These are phyloP conservation scores for Scotopteryx bipunctaria DNA, from an alignment of 2,888 invertebrate species.

Conservation along the genomic window DNA sequence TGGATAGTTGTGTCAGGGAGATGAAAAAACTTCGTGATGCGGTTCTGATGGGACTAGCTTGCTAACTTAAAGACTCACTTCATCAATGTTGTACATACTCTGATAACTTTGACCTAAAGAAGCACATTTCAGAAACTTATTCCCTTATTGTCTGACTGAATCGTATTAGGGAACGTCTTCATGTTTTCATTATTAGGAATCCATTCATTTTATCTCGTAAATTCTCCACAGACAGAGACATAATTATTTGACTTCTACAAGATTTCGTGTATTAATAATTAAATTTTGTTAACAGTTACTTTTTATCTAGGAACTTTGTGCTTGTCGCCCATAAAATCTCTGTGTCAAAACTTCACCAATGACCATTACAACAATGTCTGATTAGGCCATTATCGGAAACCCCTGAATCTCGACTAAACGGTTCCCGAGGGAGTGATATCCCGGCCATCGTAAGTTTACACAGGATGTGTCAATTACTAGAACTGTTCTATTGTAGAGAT, in stretches of 20 bases:
- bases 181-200: background rate
- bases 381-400: conserved; percentile 31
- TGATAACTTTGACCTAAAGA: background rate
- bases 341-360: conserved; percentile 1
- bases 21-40: conserved; percentile 23
- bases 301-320: no score
- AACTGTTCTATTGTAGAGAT: conserved; percentile 1
- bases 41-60: conserved; percentile 16
- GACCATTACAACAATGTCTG: conserved; percentile 17
- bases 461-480: conserved; percentile 30
- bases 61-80: conserved; percentile 3
- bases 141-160: background rate
- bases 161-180: background rate
- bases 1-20: conserved; percentile 12
- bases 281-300: no score
- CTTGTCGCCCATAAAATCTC: background rate
- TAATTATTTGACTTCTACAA: no score
- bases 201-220: no score
- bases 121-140: background rate
- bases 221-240: no score
- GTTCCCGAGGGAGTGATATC: conserved; percentile 24
- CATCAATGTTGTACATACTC: conserved; percentile 3
- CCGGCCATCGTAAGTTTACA: conserved; percentile 17
- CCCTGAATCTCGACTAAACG: conserved; percentile 23
- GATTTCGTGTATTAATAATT: no score